Conservation (phyloP, 2,113 vertebrate genomes). For the Tricholaema leucomelas region DNA sequence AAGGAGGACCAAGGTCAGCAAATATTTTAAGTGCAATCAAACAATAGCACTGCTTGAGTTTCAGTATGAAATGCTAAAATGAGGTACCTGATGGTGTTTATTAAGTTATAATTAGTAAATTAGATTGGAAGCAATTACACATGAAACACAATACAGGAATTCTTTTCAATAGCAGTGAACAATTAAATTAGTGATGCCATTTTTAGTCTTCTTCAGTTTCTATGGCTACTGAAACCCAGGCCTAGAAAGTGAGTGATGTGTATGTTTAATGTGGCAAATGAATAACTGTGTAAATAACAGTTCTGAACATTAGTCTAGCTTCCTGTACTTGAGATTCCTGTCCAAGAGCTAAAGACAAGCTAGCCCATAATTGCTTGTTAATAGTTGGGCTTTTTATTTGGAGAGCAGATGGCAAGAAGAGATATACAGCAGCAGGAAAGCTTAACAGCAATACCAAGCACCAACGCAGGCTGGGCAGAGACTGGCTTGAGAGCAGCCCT, state of each 20-base stretch:
- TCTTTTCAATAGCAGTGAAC: slow-evolving; percentile 2
- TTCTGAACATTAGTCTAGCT: not conserved
- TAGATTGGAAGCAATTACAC: not conserved
- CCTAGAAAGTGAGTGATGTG: slow-evolving; percentile 1
- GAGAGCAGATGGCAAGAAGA: not conserved
- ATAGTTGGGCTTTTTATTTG: not conserved
- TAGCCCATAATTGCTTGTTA: not conserved
- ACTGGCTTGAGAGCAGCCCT: too few relatives aligned
- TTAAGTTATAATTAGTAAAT: not conserved
- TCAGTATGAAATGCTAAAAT: not conserved
- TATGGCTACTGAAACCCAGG: slow-evolving; percentile 44
- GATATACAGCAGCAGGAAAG: not conserved
- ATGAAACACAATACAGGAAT: not conserved
- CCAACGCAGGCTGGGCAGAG: too few relatives aligned
- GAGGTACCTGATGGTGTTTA: not conserved
- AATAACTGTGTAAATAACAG: not conserved
- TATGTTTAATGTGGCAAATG: not conserved
- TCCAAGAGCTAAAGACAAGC: not conserved
- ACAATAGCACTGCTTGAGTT: not conserved
- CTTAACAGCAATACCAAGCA: not conserved
- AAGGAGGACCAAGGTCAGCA: not conserved
- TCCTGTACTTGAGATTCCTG: not conserved
- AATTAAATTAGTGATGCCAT: not conserved
- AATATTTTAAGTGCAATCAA: not conserved
- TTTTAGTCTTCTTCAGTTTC: slow-evolving; percentile 35